Evolutionary conservation across 1,140 invertebrate species (phyloP).

Genomic region (Cotesia vestalis): DNA sequence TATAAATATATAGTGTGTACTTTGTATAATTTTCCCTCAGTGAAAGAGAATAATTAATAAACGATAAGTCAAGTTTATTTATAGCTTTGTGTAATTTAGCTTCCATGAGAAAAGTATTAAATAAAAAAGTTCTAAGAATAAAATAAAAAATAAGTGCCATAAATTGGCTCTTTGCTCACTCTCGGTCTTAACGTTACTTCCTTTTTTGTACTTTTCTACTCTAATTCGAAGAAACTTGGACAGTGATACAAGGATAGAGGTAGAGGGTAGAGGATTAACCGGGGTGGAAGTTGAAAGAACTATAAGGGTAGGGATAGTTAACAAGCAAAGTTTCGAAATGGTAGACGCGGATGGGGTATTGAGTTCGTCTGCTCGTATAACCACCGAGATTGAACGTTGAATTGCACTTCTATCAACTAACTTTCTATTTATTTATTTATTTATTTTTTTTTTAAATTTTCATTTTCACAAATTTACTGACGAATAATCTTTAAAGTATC

Average conservation of each 20-base stretch:
- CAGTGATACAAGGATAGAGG: constrained; percentile 16
- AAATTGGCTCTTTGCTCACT: constrained; percentile 23
- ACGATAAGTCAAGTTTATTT: constrained; percentile 6
- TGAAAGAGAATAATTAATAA: no score
- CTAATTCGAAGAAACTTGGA: constrained; percentile 31
- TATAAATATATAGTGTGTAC: no score
- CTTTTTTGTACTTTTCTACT: neutral
- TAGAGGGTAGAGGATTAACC: neutral
- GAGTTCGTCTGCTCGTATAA: constrained; percentile 14
- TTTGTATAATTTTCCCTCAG: no score
- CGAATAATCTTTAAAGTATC: neutral
- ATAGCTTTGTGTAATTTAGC: constrained; percentile 7
- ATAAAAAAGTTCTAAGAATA: neutral
- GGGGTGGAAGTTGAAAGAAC: neutral
- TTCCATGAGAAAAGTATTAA: neutral
- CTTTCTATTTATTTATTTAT: constrained; percentile 5
- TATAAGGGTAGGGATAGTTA: constrained; percentile 18
- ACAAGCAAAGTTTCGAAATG: constrained; percentile 34
- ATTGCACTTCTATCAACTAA: constrained; percentile 32
- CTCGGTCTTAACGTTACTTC: neutral
- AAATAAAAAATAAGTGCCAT: constrained; percentile 23
- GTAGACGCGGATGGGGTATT: constrained; percentile 20
- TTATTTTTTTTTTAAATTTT: constrained; percentile 12
- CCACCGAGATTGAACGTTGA: constrained; percentile 33
- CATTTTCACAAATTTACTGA: neutral